Percentiles rank a stretch among this genome's conserved stretches.
phyloP scores from a whole-genome alignment of 1,140 invertebrate species.

The Sminthurides bifidus region DNA sequence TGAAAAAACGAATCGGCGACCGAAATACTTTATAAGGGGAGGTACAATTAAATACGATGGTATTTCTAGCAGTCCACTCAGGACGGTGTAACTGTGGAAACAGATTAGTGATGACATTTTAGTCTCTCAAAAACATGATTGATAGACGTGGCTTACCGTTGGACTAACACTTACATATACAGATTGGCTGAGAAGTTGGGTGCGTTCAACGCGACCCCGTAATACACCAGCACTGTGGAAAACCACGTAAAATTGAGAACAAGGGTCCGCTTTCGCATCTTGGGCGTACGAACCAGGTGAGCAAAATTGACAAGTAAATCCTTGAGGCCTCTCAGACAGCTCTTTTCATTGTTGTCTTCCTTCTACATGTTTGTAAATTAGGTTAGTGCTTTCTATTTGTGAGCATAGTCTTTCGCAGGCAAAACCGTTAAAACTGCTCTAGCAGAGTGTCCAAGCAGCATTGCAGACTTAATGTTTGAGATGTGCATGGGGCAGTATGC shows the following conservation, averaged over 20 bases:
- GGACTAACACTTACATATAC: not conserved
- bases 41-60: not conserved
- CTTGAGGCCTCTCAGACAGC: not conserved
- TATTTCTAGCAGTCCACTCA: not conserved
- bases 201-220: not conserved
- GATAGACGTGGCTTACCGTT: no score
- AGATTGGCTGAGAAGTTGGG: not conserved
- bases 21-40: not conserved
- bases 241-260: not conserved
- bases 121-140: no score
- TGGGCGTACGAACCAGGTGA: not conserved
- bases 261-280: not conserved
- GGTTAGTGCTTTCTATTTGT: not conserved
- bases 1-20: not conserved
- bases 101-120: not conserved
- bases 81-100: not conserved
- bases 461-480: not conserved
- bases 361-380: not conserved
- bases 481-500: not conserved
- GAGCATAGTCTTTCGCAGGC: not conserved
- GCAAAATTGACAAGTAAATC: not conserved
- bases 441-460: not conserved
- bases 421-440: not conserved
- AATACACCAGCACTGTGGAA: conserved; percentile 1
- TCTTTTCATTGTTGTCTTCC: not conserved